Evolutionary conservation across 2,113 vertebrate species (phyloP).

Genomic region (Physeter macrocephalus): DNA sequence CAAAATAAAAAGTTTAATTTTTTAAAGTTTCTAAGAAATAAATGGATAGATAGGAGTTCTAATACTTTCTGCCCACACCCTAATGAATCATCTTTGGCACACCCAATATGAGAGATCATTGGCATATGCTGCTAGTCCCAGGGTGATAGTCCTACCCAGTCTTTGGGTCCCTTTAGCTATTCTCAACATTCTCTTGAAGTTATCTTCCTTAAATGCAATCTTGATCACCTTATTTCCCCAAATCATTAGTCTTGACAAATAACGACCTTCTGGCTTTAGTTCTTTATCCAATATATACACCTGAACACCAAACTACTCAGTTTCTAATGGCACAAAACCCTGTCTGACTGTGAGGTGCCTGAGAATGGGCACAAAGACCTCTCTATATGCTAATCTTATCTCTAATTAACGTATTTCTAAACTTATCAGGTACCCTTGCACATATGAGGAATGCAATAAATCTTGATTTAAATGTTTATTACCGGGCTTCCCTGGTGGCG

Average conservation of each 20-base stretch:
- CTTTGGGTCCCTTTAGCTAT: not conserved
- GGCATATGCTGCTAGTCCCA: not conserved
- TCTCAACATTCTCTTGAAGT: not conserved
- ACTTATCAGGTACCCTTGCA: not conserved
- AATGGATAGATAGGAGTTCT: not conserved
- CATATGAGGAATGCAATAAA: not conserved
- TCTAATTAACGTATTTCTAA: not conserved
- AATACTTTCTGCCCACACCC: not conserved
- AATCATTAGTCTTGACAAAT: not conserved
- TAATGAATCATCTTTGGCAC: not conserved
- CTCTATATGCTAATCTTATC: not conserved
- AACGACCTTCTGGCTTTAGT: not conserved
- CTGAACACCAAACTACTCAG: not conserved
- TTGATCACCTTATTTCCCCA: not conserved
- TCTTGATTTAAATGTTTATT: not conserved
- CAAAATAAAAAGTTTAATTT: not conserved
- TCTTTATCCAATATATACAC: not conserved
- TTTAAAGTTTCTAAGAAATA: not conserved
- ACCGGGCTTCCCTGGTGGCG: not conserved
- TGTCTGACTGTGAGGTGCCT: not conserved
- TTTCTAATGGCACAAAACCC: not conserved
- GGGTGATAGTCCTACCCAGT: not conserved
- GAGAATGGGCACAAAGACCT: not conserved
- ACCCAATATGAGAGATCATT: not conserved
- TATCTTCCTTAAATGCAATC: not conserved